phyloP scores from a whole-genome alignment of 1,140 invertebrate genomes.

The Philaenus spumarius region DNA sequence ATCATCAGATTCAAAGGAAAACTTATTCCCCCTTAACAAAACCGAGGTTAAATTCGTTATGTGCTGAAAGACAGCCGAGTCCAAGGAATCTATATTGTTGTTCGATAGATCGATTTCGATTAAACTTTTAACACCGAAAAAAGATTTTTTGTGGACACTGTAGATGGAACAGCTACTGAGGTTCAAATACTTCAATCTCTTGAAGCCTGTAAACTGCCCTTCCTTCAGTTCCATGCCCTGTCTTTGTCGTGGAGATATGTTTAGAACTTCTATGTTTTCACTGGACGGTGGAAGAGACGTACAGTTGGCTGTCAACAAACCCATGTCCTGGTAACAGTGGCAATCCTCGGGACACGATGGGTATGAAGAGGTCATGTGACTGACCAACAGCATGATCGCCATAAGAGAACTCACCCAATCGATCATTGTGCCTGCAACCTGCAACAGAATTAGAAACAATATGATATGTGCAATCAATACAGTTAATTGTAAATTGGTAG shows the following conservation, averaged over 20 bases:
- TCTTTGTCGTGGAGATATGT: background rate
- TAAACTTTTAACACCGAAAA: constrained; percentile 65
- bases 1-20: constrained; percentile 15
- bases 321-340: constrained; percentile 15
- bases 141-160: constrained; percentile 60
- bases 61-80: constrained; percentile 39
- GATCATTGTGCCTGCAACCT: too few species aligned
- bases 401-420: too few species aligned
- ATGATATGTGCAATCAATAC: too few species aligned
- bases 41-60: constrained; percentile 19
- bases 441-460: too few species aligned
- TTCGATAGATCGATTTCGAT: constrained; percentile 78
- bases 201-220: constrained; percentile 20
- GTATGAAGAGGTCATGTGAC: too few species aligned
- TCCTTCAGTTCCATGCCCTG: constrained; percentile 15
- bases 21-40: constrained; percentile 26
- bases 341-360: constrained; percentile 21
- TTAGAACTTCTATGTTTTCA: constrained; percentile 13
- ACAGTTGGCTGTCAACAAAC: constrained; percentile 20
- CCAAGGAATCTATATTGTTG: constrained; percentile 62
- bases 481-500: too few species aligned
- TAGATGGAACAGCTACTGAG: constrained; percentile 63
- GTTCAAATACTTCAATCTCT: constrained; percentile 24
- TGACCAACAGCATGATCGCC: too few species aligned
- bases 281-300: background rate